Percentiles rank a stretch among this genome's conserved stretches.
Evolutionary conservation across 2,797 vertebrate species (phyloP).

Genomic region (Psittacula derbiana): DNA sequence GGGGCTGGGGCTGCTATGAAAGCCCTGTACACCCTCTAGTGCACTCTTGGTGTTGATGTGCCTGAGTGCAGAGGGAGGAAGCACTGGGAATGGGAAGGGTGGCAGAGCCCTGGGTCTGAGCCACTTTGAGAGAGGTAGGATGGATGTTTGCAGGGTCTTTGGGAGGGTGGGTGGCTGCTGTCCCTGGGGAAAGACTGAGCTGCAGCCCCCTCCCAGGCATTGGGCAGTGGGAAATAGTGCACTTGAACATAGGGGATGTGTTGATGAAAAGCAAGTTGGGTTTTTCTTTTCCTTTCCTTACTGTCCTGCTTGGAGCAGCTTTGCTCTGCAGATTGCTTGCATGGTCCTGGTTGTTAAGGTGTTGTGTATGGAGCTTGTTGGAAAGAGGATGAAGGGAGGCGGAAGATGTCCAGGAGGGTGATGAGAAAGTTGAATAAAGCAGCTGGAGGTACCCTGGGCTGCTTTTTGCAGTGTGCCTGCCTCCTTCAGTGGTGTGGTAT

Average conservation of each 20-base stretch:
- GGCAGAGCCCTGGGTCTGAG: accelerated
- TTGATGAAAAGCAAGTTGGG: background rate
- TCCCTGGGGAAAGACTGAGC: background rate
- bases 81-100: accelerated
- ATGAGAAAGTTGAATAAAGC: background rate
- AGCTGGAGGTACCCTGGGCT: background rate
- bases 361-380: accelerated
- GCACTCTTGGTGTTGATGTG: accelerated
- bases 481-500: background rate
- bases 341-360: accelerated
- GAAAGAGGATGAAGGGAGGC: background rate
- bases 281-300: accelerated
- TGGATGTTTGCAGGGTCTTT: accelerated
- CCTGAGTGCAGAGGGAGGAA: accelerated
- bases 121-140: background rate
- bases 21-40: accelerated
- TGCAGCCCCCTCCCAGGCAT: background rate
- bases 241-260: background rate
- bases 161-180: accelerated
- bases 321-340: accelerated
- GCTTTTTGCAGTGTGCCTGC: background rate
- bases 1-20: background rate
- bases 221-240: background rate
- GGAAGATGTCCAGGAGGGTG: background rate
- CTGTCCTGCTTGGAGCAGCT: background rate